These are phyloP conservation scores for Chlorodrepanis virens DNA, from an alignment of 2,113 vertebrate species.

Conservation along the genomic window DNA sequence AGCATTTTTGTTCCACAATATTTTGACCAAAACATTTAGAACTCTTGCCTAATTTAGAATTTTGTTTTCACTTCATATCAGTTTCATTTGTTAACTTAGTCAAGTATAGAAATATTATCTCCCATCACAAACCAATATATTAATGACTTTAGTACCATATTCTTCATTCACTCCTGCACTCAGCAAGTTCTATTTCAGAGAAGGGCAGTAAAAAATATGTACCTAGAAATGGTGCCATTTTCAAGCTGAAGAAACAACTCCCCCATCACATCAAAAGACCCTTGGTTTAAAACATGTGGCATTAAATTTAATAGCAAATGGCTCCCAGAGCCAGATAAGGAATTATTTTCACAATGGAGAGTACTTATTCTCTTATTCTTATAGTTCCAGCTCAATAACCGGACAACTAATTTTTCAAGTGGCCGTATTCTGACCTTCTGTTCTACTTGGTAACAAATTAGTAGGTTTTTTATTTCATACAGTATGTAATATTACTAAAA, in stretches of 20 bases:
- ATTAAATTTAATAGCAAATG: not conserved
- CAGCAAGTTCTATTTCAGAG: not conserved
- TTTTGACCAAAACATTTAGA: not conserved
- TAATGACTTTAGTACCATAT: not conserved
- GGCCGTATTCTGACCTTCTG: not conserved
- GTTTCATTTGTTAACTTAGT: not conserved
- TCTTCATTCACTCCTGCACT: not conserved
- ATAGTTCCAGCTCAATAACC: not conserved
- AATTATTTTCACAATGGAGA: not conserved
- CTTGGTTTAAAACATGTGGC: not conserved
- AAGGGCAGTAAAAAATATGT: not conserved
- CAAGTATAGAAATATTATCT: not conserved
- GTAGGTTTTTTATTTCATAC: not conserved
- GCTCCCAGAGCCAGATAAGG: not conserved
- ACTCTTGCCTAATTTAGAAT: not conserved
- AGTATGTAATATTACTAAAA: not conserved
- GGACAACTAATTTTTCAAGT: not conserved
- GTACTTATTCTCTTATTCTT: not conserved
- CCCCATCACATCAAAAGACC: not conserved
- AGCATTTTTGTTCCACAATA: not conserved
- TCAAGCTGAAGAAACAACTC: not conserved
- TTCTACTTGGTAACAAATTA: not conserved
- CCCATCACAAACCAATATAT: not conserved
- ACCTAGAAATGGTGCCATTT: not conserved
- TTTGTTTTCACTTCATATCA: not conserved